Percentiles rank a stretch among this genome's conserved stretches.
Evolutionary conservation across 2,888 invertebrate species (phyloP).

Genomic region (Cephalotes varians): DNA sequence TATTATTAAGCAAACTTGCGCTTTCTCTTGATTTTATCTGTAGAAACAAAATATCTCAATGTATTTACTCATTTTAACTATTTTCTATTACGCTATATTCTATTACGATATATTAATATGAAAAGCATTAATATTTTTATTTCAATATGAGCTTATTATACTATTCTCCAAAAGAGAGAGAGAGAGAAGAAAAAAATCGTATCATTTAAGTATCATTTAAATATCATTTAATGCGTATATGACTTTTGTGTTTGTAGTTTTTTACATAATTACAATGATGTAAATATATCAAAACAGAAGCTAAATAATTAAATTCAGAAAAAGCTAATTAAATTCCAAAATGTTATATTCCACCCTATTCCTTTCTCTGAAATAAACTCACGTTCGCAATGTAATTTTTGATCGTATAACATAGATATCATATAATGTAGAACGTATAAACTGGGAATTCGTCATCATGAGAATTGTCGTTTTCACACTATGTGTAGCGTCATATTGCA

Average conservation of each 20-base stretch:
- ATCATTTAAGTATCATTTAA: neutral
- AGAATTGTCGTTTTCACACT: slow-evolving; percentile 2
- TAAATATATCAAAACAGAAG: neutral
- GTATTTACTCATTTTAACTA: neutral
- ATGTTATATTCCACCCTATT: neutral
- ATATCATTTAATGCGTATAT: neutral
- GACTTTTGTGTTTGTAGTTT: neutral
- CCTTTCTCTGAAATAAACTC: neutral
- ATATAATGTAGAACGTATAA: too few species aligned
- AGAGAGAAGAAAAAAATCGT: too few species aligned
- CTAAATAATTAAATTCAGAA: too few species aligned
- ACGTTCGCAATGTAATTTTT: neutral
- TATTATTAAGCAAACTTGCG: neutral
- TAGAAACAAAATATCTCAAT: neutral
- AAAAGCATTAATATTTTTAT: neutral
- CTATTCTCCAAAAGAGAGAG: too few species aligned
- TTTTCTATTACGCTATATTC: neutral
- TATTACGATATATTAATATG: neutral
- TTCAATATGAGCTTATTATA: neutral
- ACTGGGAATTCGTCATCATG: slow-evolving; percentile 11
- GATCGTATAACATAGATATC: neutral
- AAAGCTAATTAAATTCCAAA: neutral
- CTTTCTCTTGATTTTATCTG: neutral
- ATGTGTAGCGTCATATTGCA: neutral
- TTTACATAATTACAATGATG: neutral